phyloP scores from a whole-genome alignment of 2,888 invertebrate species.

The Chloroclystis v-ata region DNA sequence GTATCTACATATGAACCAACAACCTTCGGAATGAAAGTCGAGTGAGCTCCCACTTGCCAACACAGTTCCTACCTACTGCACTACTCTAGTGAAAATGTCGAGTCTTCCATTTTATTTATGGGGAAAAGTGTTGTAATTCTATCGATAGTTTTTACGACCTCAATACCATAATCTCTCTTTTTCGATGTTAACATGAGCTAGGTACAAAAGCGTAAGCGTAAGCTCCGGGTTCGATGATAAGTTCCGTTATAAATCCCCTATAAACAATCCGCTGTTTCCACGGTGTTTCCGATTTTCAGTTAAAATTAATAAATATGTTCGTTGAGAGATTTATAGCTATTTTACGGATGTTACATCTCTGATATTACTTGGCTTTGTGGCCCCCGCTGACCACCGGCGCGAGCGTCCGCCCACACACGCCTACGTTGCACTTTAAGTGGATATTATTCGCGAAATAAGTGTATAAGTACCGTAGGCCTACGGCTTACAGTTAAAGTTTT shows the following conservation, averaged over 20 bases:
- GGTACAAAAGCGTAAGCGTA: not conserved
- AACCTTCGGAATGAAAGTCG: too few relatives aligned
- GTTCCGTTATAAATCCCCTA: slow-evolving; percentile 44
- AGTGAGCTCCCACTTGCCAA: too few relatives aligned
- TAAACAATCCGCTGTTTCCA: too few relatives aligned
- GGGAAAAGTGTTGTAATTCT: too few relatives aligned
- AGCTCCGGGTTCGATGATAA: not conserved
- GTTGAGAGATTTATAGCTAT: slow-evolving; percentile 5
- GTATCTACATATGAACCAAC: too few relatives aligned
- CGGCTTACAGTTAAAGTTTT: too few relatives aligned
- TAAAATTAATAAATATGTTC: not conserved
- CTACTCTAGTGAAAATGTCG: too few relatives aligned
- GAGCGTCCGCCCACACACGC: slow-evolving; percentile 10
- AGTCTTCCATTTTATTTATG: too few relatives aligned
- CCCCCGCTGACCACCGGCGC: slow-evolving; percentile 14
- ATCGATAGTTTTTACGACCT: too few relatives aligned
- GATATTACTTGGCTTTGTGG: slow-evolving; percentile 3
- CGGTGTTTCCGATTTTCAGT: not conserved
- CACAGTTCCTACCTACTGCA: too few relatives aligned
- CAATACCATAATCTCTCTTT: too few relatives aligned
- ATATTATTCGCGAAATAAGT: not conserved
- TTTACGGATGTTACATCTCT: not conserved
- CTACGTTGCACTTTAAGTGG: slow-evolving; percentile 7
- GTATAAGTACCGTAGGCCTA: not conserved
- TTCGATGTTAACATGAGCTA: too few relatives aligned